Evolutionary conservation across 1,140 invertebrate genomes (phyloP), one percentile per base, ranked within the genome.

Genomic region (Antheraea mylitta): DNA sequence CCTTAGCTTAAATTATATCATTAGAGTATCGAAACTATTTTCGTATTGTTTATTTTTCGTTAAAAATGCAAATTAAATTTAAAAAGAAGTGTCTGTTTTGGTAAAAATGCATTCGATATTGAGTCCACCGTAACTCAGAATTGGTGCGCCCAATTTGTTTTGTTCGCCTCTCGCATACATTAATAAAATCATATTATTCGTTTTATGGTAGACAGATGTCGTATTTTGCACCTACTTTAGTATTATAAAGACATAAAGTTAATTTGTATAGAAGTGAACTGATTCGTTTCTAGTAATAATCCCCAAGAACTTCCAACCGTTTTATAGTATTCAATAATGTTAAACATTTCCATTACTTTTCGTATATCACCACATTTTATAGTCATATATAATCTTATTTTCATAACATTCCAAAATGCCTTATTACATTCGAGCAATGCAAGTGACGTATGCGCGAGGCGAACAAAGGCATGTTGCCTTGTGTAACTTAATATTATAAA

Each of bases 1-100:
- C 60, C 74, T 73, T 81, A 77, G 73, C 69, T 76, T 78, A 76
- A 71, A 74, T 80, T 72, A 76, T 16, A 19, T 30, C 22, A 63
- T 53, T 6, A 53, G 16, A 16, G 11, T 16, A 16, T 53, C 45
- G 7, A 59, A 0, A n/a, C n/a, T 38, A 37, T 10, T 64, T 64
- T 53, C 45, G 45, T 42, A 42, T 9, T 9, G 38, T 8, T 42
- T 42, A 9, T 11, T 9, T 42, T 42, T 42, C 38, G 38, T 42
- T 53, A 16, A n/a, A 6, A 16, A 13, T 53, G 9, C 16, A 53
- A 53, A 53, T 53, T 53, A 53, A 53, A 2, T 16, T 53, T 11
- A 10, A 6, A 53, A 53, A 16, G 16, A 16, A 13, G 7, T 48
- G 7, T 48, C 7, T 48, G 13, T 48, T 53, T 53, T 53, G 45